A percentile compares a stretch with the other conserved stretches of the same genome.
Conservation (phyloP, 1,140 invertebrate species). For the Camponotus vicinus region DNA sequence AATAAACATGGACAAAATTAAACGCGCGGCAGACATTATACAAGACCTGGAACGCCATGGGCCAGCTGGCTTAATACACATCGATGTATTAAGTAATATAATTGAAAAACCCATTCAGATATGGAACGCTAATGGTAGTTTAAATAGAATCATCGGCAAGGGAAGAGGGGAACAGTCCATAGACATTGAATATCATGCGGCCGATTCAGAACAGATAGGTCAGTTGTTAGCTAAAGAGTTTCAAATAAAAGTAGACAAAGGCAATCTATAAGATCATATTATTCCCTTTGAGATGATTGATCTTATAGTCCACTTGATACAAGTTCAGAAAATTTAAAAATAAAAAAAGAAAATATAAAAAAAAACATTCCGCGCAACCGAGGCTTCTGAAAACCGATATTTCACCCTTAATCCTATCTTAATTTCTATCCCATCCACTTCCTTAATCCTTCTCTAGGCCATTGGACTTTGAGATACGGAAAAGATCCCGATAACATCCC, state of each 20-base stretch:
- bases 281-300: not conserved
- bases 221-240: conserved; percentile 39
- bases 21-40: conserved; percentile 18
- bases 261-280: not conserved
- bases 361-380: not conserved
- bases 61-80: conserved; percentile 56
- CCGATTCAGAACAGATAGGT: not conserved
- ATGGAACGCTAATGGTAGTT: not conserved
- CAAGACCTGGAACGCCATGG: conserved; percentile 62
- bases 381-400: not conserved
- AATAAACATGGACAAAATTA: conserved; percentile 14
- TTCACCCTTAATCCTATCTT: not conserved
- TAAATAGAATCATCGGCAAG: conserved; percentile 44
- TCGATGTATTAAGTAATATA: conserved; percentile 51
- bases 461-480: conserved; percentile 71
- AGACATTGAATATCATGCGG: conserved; percentile 63
- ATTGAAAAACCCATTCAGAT: conserved; percentile 57
- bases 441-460: conserved; percentile 49
- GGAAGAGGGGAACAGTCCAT: not conserved
- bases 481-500: conserved; percentile 52
- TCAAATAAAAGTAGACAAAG: not conserved
- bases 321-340: not conserved
- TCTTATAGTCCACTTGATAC: not conserved
- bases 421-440: not conserved
- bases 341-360: not conserved